Base-by-base conservation (phyloP, 2,113 vertebrate genomes). In the Phycodurus eques region DNA sequence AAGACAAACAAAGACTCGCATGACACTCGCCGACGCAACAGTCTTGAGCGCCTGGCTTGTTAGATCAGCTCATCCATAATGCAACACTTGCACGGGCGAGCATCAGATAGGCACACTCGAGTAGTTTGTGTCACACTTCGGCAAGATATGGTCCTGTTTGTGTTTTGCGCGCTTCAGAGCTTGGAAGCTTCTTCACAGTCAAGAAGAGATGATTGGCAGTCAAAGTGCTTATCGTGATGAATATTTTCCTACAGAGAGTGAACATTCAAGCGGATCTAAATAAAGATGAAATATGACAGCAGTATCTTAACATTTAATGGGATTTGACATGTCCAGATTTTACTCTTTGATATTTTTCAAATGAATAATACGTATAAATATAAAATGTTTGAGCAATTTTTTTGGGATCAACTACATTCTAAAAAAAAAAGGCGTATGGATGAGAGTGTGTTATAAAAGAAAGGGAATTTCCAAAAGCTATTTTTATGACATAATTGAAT, bases 61-160 rank as follows among this genome's bases (percentile, higher is more conserved):
- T 53, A 74, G 42, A 14, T 66, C 51, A 65, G 72, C 73, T 66
- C 44, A 90, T 91, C 73, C 80, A 92, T 90, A 84, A 91, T 88
- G 83, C 76, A 90, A 73, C 75, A 73, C 74, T 81, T 86, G 78
- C 74, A 63, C 79, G 35, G 4, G 27, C 27, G 12, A 61, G 59
- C 59, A 33, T 33, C 27, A 35, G 59, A 61, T 33, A 61, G 33
- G 59, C 17, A 35, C 31, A 14, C 31, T 2, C 0, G 14, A 61
- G 59, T 17, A 17, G 27, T 59, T 27, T 27, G n/a, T n/a, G n/a
- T n/a, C n/a, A 1, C 22, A 31, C 22, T 59, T 31, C 22, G 31
- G 22, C 27, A 5, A 33, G 22, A 60, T 31, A 2, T 27, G 13
- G 27, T 35, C 31, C 31, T 61, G 14, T 35, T 61, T 35, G 5